Conservation (phyloP, 2,797 vertebrate species). For the Aselliscus stoliczkanus region DNA sequence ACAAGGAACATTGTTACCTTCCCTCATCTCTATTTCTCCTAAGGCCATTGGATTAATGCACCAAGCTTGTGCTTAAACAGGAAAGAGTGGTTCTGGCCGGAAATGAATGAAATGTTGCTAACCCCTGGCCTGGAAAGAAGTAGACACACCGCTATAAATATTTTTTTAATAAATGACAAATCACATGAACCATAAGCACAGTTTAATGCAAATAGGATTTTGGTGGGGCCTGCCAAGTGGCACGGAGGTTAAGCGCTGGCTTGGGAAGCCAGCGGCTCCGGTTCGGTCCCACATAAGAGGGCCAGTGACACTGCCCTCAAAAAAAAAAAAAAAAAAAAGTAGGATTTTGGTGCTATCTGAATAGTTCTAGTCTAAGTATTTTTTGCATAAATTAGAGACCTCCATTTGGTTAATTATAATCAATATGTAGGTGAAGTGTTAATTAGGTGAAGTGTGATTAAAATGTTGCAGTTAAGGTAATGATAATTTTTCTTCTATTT, state of each 20-base stretch:
- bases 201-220: conserved; percentile 6
- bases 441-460: neutral
- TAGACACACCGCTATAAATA: neutral
- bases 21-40: neutral
- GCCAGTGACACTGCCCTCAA: too few species aligned
- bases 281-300: too few species aligned
- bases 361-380: neutral
- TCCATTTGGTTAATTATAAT: neutral
- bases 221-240: too few species aligned
- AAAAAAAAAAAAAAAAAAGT: too few species aligned
- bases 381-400: neutral
- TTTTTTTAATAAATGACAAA: neutral
- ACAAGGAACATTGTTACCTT: neutral
- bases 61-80: neutral
- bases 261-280: too few species aligned
- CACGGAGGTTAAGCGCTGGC: too few species aligned
- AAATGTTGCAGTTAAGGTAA: neutral
- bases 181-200: neutral
- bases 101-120: neutral
- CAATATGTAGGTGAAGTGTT: neutral
- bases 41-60: neutral
- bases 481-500: neutral
- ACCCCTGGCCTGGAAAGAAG: neutral
- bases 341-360: neutral
- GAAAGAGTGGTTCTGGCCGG: neutral